Base-by-base conservation (phyloP, 2,888 invertebrate genomes). In the Biston stratarius region DNA sequence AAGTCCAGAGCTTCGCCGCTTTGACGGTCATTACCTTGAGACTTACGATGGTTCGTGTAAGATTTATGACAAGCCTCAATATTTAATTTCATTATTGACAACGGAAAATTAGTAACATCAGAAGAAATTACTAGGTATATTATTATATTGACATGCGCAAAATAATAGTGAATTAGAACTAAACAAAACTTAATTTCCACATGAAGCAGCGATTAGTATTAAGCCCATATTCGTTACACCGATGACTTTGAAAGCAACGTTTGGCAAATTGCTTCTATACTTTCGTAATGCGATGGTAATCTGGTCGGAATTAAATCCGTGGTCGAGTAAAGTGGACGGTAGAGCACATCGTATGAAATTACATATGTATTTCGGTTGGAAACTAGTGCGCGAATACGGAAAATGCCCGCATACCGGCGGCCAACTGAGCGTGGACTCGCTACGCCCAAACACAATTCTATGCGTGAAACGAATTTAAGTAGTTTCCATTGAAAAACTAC, bases 301-400 rank as follows among this genome's bases (percentile, higher is more conserved):
- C 74, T 69, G 53, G 62, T 72, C 63, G 63, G 45, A 68, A 70
- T 73, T 68, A 71, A 64, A 64, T 57, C 55, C 48, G 60, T 49
- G 48, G 64, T 61, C 61, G 61, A 61, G 72, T 64, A 64, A 63
- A 65, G 70, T 70, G 69, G 69, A 71, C 64, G 63, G 73, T 72
- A 68, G 71, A 73, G 62, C 56, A 65, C 68, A 73, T 74, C 70
- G 69, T 63, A 67, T 70, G 74, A 70, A 80, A 80, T 82, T 75
- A 80, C 74, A 75, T 74, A 72, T 72, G 71, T 76, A 77, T 77
- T 77, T 74, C 70, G 67, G 77, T 74, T 77, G 71, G 77, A 81
- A 85, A 84, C 79, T 80, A 77, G 82, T 75, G 74, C 86, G 83
- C 83, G 85, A 85, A 86, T 78, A 84, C 84, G 87, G 88, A 87